These are phyloP conservation scores for Coracopsis vasa DNA, from an alignment of 2,113 vertebrate species.

Conservation along the genomic window DNA sequence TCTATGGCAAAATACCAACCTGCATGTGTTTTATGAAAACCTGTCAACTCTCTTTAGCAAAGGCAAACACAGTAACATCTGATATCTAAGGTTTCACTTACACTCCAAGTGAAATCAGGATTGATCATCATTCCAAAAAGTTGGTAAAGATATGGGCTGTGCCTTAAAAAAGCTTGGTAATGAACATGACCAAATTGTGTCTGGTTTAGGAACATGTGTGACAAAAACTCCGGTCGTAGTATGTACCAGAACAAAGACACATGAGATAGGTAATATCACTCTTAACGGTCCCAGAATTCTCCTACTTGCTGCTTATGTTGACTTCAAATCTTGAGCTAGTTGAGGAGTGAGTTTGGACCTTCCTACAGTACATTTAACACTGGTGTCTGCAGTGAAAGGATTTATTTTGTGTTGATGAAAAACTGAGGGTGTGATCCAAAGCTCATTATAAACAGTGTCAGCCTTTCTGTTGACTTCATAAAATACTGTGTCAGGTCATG, in stretches of 20 bases:
- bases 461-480: constrained; percentile 2
- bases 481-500: background rate
- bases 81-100: background rate
- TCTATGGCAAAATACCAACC: background rate
- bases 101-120: background rate
- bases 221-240: background rate
- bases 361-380: background rate
- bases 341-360: background rate
- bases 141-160: background rate
- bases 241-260: background rate
- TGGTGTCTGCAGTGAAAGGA: background rate
- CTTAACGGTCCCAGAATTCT: background rate
- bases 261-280: background rate
- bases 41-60: background rate
- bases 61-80: background rate
- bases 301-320: background rate
- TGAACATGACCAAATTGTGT: background rate
- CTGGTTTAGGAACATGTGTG: background rate
- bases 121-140: background rate
- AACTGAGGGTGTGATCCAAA: background rate
- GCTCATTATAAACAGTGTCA: constrained; percentile 30
- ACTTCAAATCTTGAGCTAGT: background rate
- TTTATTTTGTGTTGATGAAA: background rate
- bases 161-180: background rate
- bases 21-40: background rate